Evolutionary conservation across 2,113 vertebrate genomes (phyloP).

Genomic region (Strix aluco): DNA sequence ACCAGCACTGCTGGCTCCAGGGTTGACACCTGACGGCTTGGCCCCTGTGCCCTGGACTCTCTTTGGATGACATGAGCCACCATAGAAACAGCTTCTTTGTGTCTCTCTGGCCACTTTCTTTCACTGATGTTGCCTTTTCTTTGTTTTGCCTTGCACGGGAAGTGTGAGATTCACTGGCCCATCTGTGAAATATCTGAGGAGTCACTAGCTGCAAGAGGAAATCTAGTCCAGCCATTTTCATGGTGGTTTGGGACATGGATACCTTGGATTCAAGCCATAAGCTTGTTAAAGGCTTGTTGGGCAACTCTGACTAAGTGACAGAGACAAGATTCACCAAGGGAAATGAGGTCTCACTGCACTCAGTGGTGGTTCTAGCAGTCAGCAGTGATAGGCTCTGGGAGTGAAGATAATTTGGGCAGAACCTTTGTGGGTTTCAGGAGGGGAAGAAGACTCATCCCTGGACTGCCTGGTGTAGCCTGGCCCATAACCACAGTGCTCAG

Average conservation of each 20-base stretch:
- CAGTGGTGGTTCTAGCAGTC: background rate
- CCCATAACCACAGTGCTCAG: background rate
- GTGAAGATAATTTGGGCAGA: background rate
- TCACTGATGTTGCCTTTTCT: background rate
- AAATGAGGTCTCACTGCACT: background rate
- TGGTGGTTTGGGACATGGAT: background rate
- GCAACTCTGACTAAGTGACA: background rate
- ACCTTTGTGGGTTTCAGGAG: background rate
- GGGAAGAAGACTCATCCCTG: constrained; percentile 6
- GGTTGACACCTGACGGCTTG: background rate
- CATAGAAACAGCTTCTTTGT: background rate
- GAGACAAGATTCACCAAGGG: background rate
- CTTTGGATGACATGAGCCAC: background rate
- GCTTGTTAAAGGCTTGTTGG: background rate
- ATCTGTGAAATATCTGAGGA: background rate
- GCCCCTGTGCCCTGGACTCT: too few species aligned
- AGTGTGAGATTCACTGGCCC: background rate
- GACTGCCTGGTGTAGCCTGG: background rate
- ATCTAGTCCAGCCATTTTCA: background rate
- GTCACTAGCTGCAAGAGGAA: background rate
- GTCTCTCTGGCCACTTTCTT: background rate
- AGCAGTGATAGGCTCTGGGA: background rate
- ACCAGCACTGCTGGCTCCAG: background rate
- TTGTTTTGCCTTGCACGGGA: background rate
- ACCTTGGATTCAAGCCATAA: background rate